Evolutionary conservation across 2,113 vertebrate genomes (phyloP).

Genomic region (Camelus bactrianus): DNA sequence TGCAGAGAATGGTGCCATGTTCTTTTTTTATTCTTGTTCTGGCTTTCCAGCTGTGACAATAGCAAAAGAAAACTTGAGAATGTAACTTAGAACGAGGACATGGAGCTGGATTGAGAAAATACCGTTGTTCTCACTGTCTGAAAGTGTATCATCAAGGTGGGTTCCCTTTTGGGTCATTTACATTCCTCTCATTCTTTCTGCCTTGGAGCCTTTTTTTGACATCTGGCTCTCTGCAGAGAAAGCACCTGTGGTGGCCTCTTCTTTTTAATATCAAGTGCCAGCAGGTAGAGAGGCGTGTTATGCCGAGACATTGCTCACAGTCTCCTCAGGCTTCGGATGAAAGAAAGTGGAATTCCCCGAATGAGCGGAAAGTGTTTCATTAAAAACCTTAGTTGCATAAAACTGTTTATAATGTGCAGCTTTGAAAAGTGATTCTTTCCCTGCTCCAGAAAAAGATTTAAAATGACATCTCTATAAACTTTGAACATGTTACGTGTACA

Average conservation of each 20-base stretch:
- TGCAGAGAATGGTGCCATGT: background rate
- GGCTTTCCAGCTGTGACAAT: background rate
- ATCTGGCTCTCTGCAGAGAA: slow-evolving; percentile 46
- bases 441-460: slow-evolving; percentile 49
- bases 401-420: slow-evolving; percentile 49
- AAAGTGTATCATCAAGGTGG: background rate
- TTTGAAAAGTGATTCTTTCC: slow-evolving; percentile 53
- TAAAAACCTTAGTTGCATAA: slow-evolving; percentile 65
- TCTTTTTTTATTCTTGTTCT: background rate
- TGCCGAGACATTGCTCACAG: slow-evolving; percentile 47
- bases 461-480: slow-evolving; percentile 70
- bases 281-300: slow-evolving; percentile 48
- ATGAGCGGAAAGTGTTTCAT: slow-evolving; percentile 46
- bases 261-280: slow-evolving; percentile 62
- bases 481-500: slow-evolving; percentile 11
- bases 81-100: background rate
- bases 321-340: slow-evolving; percentile 68
- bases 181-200: slow-evolving; percentile 64
- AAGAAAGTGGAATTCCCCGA: slow-evolving; percentile 73
- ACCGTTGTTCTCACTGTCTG: background rate
- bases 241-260: slow-evolving; percentile 58
- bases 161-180: background rate
- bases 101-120: background rate
- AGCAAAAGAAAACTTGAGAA: background rate
- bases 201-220: slow-evolving; percentile 48